Conservation (phyloP, 2,113 vertebrate species). For the Coptodon rendalli region DNA sequence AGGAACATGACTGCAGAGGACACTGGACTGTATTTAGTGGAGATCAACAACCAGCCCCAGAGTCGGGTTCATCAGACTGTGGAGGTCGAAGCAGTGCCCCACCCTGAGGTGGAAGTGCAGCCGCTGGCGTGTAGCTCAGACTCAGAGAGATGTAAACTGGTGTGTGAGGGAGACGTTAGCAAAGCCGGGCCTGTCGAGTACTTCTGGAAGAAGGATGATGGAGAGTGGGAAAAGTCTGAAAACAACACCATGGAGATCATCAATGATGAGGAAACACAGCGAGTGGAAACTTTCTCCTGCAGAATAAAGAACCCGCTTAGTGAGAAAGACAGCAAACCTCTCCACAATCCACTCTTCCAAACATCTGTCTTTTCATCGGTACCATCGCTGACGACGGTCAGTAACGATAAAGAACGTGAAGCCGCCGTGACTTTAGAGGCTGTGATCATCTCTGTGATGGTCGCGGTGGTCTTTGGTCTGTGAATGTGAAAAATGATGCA, state of each 20-base stretch:
- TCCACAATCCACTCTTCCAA: neutral
- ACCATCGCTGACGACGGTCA: too few species aligned
- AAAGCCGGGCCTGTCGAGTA: rapidly evolving
- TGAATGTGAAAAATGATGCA: too few species aligned
- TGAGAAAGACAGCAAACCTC: rapidly evolving
- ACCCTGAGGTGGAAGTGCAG: rapidly evolving
- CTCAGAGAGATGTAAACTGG: rapidly evolving
- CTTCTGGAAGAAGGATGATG: neutral
- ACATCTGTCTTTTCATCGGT: too few species aligned
- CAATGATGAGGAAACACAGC: rapidly evolving
- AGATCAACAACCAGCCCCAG: neutral
- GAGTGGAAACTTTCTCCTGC: rapidly evolving
- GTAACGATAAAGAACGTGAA: too few species aligned
- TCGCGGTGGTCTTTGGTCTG: too few species aligned
- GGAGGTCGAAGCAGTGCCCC: rapidly evolving
- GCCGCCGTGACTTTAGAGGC: too few species aligned
- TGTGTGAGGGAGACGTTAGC: rapidly evolving
- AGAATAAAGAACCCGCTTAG: rapidly evolving
- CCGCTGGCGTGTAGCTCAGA: rapidly evolving
- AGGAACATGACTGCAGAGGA: too few species aligned
- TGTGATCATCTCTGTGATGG: too few species aligned
- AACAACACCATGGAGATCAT: rapidly evolving
- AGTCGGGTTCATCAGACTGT: rapidly evolving
- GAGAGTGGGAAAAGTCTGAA: neutral
- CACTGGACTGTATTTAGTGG: too few species aligned